These are phyloP conservation scores for Chironomus tepperi DNA, from an alignment of 1,140 invertebrate species.

Conservation along the genomic window DNA sequence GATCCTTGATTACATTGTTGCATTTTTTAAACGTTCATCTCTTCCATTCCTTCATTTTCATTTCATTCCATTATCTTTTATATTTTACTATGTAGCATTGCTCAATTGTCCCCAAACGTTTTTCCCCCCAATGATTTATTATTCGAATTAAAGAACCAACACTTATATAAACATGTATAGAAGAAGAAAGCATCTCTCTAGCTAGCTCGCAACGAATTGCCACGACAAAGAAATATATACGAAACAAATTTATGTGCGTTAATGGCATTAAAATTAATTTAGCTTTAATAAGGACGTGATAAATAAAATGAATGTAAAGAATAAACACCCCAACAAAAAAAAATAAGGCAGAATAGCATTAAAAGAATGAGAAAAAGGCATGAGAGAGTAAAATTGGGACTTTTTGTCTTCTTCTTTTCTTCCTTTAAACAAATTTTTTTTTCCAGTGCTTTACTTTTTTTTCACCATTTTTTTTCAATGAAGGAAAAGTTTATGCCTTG, in stretches of 20 bases:
- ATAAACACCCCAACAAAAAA: conserved; percentile 21
- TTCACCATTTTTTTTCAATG: background rate
- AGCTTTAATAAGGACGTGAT: conserved; percentile 24
- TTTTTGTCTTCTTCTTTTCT: background rate
- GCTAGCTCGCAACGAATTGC: too few species aligned
- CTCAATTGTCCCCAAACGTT: background rate
- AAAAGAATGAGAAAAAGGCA: background rate
- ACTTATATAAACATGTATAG: background rate
- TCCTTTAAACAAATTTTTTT: background rate
- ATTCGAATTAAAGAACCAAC: background rate
- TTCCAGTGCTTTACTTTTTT: background rate
- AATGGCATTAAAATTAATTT: conserved; percentile 24
- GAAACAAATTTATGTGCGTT: conserved; percentile 22
- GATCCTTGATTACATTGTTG: conserved; percentile 12
- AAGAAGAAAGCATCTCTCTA: background rate
- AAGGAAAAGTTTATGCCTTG: background rate
- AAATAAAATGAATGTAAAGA: conserved; percentile 22
- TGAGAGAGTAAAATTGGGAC: background rate
- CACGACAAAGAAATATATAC: background rate
- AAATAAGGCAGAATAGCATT: background rate
- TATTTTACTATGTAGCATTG: background rate
- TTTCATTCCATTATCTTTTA: background rate
- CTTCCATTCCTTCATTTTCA: background rate
- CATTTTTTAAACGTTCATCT: background rate
- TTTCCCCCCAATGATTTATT: conserved; percentile 4